Evolutionary conservation across 2,113 vertebrate genomes (phyloP).

Genomic region (Tringa solitaria): DNA sequence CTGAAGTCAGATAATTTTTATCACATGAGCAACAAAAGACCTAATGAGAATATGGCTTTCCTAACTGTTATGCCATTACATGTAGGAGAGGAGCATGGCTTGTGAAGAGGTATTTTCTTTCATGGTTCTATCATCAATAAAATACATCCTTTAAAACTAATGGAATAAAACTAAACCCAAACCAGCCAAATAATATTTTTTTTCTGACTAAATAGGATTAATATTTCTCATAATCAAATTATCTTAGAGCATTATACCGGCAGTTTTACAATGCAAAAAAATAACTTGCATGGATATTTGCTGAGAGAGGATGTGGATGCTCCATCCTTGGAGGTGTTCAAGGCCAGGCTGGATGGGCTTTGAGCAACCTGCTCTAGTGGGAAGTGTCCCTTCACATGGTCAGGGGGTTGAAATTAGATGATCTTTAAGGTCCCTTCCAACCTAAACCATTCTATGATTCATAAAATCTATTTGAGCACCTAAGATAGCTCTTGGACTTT

Average conservation of each 20-base stretch:
- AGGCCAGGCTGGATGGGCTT: no score
- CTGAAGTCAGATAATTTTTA: background rate
- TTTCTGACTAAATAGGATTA: background rate
- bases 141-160: background rate
- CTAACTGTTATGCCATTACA: background rate
- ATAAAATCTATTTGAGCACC: background rate
- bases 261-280: background rate
- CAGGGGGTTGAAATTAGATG: no score
- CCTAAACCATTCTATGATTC: no score
- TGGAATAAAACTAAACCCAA: background rate
- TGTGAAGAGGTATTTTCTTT: background rate
- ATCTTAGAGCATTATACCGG: background rate
- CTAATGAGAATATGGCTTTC: background rate
- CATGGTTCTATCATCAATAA: background rate
- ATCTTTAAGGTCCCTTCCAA: no score
- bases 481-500: background rate
- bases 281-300: background rate
- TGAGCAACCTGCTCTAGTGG: no score
- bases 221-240: background rate
- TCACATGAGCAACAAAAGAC: background rate
- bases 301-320: no score
- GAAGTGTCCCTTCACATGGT: no score
- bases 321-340: no score
- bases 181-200: accelerated
- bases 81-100: background rate